Percentiles rank a stretch among this genome's conserved stretches.
phyloP scores from a whole-genome alignment of 2,113 vertebrate genomes.

The Ptilonorhynchus violaceus region DNA sequence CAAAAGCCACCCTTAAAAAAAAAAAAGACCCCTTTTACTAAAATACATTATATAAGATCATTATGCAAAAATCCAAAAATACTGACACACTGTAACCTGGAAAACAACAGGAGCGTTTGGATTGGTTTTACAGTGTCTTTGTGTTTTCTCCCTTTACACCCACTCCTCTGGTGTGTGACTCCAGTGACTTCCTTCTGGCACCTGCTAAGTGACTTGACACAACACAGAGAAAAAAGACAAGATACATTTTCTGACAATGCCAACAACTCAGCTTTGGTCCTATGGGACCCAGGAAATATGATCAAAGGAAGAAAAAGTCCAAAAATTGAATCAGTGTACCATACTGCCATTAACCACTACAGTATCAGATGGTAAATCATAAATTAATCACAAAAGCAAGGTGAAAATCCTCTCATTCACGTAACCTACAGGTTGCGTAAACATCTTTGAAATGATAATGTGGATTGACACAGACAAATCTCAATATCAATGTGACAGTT shows the following conservation, averaged over 20 bases:
- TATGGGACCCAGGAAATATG: neutral
- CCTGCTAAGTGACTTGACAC: neutral
- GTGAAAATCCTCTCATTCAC: neutral
- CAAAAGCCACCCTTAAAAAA: neutral
- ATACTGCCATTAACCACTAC: neutral
- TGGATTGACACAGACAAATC: neutral
- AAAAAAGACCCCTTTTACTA: neutral
- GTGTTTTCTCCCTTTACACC: neutral
- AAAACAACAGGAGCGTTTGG: neutral
- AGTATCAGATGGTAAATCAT: neutral
- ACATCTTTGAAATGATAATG: neutral
- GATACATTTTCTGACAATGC: neutral
- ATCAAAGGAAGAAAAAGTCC: neutral
- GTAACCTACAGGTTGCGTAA: neutral
- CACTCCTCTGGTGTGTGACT: neutral
- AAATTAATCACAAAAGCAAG: neutral
- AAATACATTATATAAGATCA: neutral
- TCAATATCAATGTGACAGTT: neutral
- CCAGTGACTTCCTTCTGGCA: neutral
- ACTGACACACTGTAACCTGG: neutral
- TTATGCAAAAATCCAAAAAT: neutral
- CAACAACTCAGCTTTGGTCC: neutral
- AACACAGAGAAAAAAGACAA: neutral
- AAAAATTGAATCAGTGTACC: neutral
- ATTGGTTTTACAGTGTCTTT: neutral